These are phyloP conservation scores for Cheirogaleus medius DNA, from an alignment of 2,113 vertebrate genomes.

Conservation along the genomic window DNA sequence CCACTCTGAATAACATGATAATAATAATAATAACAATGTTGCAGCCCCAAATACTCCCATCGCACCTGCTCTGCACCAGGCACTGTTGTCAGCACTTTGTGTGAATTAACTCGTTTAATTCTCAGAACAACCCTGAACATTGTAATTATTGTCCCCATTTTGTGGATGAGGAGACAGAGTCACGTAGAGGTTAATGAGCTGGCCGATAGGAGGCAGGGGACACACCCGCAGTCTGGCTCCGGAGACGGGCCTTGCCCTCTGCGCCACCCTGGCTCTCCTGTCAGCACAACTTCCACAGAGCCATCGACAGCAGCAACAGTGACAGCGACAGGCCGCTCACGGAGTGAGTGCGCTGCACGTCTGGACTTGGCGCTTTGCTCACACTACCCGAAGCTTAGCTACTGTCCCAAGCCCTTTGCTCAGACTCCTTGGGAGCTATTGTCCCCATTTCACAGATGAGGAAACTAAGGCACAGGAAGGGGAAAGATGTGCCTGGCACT, in stretches of 20 bases:
- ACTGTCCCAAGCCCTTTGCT: not conserved
- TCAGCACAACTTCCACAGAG: not conserved
- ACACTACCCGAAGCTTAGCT: not conserved
- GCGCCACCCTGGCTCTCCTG: fast-evolving
- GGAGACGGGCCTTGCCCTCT: no score
- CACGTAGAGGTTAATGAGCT: no score
- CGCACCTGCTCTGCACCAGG: not conserved
- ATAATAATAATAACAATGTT: not conserved
- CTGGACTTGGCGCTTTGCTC: not conserved
- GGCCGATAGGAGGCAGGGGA: not conserved
- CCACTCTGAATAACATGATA: not conserved
- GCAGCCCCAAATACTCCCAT: not conserved
- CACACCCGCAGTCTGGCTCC: not conserved
- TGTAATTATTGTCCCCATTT: not conserved
- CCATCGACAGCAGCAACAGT: fast-evolving
- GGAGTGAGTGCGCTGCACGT: fast-evolving
- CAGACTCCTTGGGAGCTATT: not conserved
- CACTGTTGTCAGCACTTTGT: no score
- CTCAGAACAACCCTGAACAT: not conserved
- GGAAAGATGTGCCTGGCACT: not conserved
- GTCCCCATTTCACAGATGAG: not conserved
- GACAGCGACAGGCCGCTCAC: fast-evolving
- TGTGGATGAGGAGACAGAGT: not conserved
- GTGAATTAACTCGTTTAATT: not conserved
- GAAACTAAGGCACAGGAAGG: not conserved